A percentile compares a stretch with the other conserved stretches of the same genome.
phyloP scores from a whole-genome alignment of 2,888 invertebrate genomes.

The Eupithecia insigniata region DNA sequence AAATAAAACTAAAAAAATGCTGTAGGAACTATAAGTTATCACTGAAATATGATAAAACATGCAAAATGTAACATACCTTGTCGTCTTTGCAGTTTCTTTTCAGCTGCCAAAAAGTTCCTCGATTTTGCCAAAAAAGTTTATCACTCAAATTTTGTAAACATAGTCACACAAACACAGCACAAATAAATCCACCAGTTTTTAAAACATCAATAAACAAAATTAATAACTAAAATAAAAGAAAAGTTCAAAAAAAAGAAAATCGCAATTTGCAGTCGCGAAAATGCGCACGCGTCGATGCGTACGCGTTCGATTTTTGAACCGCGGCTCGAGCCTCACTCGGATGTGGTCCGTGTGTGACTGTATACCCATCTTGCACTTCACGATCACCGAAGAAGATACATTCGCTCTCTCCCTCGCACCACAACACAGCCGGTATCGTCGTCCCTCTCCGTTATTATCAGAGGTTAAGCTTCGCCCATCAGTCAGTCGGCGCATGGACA shows the following conservation, averaged over 20 bases:
- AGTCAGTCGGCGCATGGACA: constrained; percentile 79
- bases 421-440: constrained; percentile 48
- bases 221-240: constrained; percentile 34
- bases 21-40: neutral
- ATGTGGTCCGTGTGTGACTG: constrained; percentile 83
- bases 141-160: constrained; percentile 58
- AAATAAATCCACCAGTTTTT: constrained; percentile 37
- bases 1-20: neutral
- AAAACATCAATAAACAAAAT: constrained; percentile 35
- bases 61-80: constrained; percentile 37
- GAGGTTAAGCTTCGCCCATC: constrained; percentile 81
- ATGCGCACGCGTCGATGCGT: constrained; percentile 70
- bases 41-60: neutral
- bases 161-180: constrained; percentile 59
- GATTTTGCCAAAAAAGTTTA: constrained; percentile 57
- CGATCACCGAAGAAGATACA: constrained; percentile 83
- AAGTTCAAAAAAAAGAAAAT: constrained; percentile 41
- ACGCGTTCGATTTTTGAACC: constrained; percentile 76
- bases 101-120: constrained; percentile 51
- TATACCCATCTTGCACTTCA: constrained; percentile 82
- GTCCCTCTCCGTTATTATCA: constrained; percentile 81
- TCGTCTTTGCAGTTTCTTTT: constrained; percentile 48
- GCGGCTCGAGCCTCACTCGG: constrained; percentile 77
- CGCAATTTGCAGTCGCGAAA: constrained; percentile 53
- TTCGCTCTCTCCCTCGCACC: constrained; percentile 63